A percentile compares a stretch with the other conserved stretches of the same genome.
These are phyloP conservation scores for Epiblema foenella DNA, from an alignment of 2,888 invertebrate species.

Conservation along the genomic window DNA sequence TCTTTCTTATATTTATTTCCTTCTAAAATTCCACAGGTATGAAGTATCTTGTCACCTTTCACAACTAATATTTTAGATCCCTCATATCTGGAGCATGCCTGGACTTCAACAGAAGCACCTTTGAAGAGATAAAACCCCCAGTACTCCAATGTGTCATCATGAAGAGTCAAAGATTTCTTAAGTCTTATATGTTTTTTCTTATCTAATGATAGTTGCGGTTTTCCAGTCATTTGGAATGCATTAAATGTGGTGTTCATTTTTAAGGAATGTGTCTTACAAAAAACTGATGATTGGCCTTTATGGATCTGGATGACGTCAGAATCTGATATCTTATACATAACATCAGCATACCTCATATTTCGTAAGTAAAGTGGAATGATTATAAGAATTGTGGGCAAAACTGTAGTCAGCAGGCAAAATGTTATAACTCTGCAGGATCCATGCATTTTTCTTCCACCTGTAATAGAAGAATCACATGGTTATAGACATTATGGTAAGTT, in stretches of 20 bases:
- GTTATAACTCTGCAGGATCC: conserved; percentile 91
- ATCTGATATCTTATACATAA: conserved; percentile 91
- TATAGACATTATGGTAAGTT: background rate
- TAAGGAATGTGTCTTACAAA: conserved; percentile 91
- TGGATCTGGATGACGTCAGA: conserved; percentile 93
- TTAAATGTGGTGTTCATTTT: conserved; percentile 89
- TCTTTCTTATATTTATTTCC: conserved; percentile 87
- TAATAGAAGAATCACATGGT: conserved; percentile 55
- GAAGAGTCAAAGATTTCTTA: conserved; percentile 92
- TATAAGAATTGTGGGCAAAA: conserved; percentile 90
- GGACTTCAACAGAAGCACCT: conserved; percentile 90
- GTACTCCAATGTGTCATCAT: conserved; percentile 94
- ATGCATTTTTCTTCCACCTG: conserved; percentile 90
- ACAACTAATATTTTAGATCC: conserved; percentile 93
- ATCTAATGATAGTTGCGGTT: conserved; percentile 87
- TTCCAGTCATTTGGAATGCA: conserved; percentile 89
- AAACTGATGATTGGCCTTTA: conserved; percentile 92
- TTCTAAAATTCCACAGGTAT: conserved; percentile 91
- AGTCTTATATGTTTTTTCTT: conserved; percentile 90
- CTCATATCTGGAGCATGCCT: conserved; percentile 91
- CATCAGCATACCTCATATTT: conserved; percentile 91
- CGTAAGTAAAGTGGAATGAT: conserved; percentile 91
- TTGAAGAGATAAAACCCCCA: conserved; percentile 94
- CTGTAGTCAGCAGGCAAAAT: conserved; percentile 90
- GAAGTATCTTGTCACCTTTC: conserved; percentile 90